These are phyloP conservation scores for Pseudachorutes palmiensis DNA, from an alignment of 1,140 invertebrate genomes.

Conservation along the genomic window DNA sequence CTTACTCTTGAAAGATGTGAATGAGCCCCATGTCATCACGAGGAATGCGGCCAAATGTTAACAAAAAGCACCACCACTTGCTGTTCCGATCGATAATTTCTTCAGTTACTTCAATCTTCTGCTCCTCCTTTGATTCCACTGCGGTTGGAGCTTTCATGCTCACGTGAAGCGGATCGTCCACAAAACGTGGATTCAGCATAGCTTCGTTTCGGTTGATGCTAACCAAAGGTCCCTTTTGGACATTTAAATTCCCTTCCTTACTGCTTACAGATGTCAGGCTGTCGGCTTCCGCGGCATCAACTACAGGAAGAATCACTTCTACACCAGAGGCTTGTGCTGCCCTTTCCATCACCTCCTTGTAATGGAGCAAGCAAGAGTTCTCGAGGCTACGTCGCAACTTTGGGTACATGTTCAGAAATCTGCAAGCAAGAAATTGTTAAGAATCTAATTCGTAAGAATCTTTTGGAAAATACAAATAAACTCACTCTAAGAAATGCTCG, in stretches of 20 bases:
- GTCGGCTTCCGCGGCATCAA: not conserved
- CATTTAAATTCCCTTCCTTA: not conserved
- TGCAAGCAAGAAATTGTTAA: not conserved
- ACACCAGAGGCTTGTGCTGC: not conserved
- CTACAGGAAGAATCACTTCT: conserved; percentile 11
- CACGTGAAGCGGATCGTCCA: not conserved
- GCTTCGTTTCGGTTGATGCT: not conserved
- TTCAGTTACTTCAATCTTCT: not conserved
- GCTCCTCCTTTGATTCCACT: not conserved
- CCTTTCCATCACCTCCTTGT: conserved; percentile 7
- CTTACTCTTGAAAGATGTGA: conserved; percentile 36
- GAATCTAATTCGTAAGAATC: not conserved
- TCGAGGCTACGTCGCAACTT: conserved; percentile 20
- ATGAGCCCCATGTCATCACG: conserved; percentile 36
- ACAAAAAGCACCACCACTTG: conserved; percentile 27
- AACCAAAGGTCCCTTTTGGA: too few species aligned
- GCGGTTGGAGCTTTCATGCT: not conserved
- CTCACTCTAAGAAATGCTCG: conserved; percentile 22
- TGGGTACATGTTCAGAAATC: conserved; percentile 32
- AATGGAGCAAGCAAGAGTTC: conserved; percentile 19
- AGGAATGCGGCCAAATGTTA: conserved; percentile 31
- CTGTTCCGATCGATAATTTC: not conserved
- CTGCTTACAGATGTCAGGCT: too few species aligned
- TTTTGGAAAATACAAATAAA: not conserved
- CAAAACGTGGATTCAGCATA: not conserved